Conservation (phyloP, 2,113 vertebrate species). For the Myotis davidii region DNA sequence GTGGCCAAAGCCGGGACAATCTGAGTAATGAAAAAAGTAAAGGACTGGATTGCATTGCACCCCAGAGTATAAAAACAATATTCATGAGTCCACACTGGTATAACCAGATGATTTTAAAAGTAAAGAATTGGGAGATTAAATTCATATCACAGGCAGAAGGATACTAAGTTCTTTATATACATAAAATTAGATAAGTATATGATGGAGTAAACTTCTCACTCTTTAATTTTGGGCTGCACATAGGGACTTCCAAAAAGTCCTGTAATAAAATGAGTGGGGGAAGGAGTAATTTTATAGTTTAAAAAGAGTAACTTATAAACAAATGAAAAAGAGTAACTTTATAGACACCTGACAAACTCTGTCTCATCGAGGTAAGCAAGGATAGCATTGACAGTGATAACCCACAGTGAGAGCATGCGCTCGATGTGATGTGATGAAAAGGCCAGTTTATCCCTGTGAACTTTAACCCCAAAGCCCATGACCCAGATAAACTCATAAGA, state of each 20-base stretch:
- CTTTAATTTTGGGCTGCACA: not conserved
- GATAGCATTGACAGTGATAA: not conserved
- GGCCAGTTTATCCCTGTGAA: not conserved
- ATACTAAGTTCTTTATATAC: not conserved
- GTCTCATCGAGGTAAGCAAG: not conserved
- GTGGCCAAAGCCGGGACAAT: not conserved
- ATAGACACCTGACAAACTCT: not conserved
- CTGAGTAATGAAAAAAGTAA: not conserved
- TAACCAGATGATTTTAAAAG: not conserved
- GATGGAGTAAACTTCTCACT: not conserved
- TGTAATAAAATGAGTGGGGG: not conserved
- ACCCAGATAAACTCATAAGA: not conserved
- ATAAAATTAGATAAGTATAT: not conserved
- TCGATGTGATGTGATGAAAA: not conserved
- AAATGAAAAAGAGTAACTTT: not conserved
- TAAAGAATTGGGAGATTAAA: not conserved
- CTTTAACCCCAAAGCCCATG: not conserved
- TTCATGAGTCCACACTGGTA: not conserved
- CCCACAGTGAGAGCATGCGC: not conserved
- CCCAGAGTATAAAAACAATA: not conserved
- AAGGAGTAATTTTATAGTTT: not conserved
- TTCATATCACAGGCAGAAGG: not conserved
- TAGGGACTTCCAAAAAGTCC: not conserved
- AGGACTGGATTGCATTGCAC: not conserved
- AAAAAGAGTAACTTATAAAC: not conserved